Percentiles rank a stretch among this genome's conserved stretches.
Evolutionary conservation across 2,113 vertebrate genomes (phyloP).

Genomic region (Atlantisia rogersi): DNA sequence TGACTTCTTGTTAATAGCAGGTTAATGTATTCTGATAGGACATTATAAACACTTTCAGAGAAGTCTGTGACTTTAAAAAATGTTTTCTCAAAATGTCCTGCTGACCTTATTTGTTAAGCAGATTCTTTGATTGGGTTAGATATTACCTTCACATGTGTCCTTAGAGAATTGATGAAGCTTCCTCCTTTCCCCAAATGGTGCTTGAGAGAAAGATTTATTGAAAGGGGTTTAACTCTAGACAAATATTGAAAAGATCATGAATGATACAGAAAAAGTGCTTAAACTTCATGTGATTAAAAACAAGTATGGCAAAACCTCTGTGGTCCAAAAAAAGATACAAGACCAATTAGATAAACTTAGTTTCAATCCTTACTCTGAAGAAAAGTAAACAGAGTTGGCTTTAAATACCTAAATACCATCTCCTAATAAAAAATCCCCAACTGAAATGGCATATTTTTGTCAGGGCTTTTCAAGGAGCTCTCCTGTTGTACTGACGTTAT

Average conservation of each 20-base stretch:
- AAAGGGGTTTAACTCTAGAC: neutral
- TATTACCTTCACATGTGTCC: neutral
- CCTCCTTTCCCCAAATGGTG: neutral
- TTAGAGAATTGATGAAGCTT: neutral
- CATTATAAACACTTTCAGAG: neutral
- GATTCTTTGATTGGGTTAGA: neutral
- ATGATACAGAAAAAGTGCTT: neutral
- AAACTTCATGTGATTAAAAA: neutral
- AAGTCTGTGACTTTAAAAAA: neutral
- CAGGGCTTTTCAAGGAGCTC: neutral
- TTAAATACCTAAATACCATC: neutral
- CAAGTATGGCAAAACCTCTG: neutral
- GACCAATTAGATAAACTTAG: neutral
- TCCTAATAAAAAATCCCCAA: neutral
- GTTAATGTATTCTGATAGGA: neutral
- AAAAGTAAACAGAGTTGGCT: neutral
- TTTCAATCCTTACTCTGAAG: neutral
- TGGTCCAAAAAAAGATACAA: neutral
- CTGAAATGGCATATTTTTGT: neutral
- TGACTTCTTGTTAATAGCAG: neutral
- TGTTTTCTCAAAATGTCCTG: neutral
- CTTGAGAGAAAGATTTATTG: neutral
- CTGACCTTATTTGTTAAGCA: neutral
- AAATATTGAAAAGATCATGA: neutral
- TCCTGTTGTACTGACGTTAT: neutral